Conservation (phyloP, 2,888 invertebrate genomes). For the Dasysyrphus tricinctus region DNA sequence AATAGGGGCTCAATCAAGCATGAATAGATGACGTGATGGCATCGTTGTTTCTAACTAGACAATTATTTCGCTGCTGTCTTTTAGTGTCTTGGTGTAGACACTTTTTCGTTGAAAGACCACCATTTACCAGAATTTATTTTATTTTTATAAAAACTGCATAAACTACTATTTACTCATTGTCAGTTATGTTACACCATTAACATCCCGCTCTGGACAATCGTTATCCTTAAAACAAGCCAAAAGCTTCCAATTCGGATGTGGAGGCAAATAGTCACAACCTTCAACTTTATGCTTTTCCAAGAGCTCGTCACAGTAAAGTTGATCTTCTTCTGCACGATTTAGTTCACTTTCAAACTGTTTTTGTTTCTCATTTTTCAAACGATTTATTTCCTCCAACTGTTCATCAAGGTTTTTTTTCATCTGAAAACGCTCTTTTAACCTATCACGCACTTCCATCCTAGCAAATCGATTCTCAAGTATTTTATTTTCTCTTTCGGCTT, state of each 20-base stretch:
- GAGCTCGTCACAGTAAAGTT: constrained; percentile 77
- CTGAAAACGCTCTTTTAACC: constrained; percentile 72
- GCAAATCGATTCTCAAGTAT: constrained; percentile 80
- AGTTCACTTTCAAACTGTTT: constrained; percentile 77
- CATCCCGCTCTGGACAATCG: not conserved
- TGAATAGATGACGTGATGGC: too few species aligned
- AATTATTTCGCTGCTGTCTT: too few species aligned
- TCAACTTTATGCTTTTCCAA: constrained; percentile 77
- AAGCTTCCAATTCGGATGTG: constrained; percentile 81
- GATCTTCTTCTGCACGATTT: constrained; percentile 78
- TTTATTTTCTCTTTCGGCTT: constrained; percentile 78
- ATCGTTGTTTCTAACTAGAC: too few species aligned
- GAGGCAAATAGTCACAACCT: constrained; percentile 78
- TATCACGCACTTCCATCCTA: constrained; percentile 75
- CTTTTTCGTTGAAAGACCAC: too few species aligned
- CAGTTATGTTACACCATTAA: too few species aligned
- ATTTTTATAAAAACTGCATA: too few species aligned
- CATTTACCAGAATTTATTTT: too few species aligned
- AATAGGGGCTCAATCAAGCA: too few species aligned
- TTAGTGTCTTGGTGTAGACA: too few species aligned
- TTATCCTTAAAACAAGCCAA: constrained; percentile 70
- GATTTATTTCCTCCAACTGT: constrained; percentile 78
- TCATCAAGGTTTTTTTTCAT: constrained; percentile 77
- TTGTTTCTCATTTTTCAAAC: constrained; percentile 78
- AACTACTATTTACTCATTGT: too few species aligned